A percentile compares a stretch with the other conserved stretches of the same genome.
phyloP scores from a whole-genome alignment of 2,797 vertebrate genomes.

The Acrossocheilus wenchowensis region DNA sequence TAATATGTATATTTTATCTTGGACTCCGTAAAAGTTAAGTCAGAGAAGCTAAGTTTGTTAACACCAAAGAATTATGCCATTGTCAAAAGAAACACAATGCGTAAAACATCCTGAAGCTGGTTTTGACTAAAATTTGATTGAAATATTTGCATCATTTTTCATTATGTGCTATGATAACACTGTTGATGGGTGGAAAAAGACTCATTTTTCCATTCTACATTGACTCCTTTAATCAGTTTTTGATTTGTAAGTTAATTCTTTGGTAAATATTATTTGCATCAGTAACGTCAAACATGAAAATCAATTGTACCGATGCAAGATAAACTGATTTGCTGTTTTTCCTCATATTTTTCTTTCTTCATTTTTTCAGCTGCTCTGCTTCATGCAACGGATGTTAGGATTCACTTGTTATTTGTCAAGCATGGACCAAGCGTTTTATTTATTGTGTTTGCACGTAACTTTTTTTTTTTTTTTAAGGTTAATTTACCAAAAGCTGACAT shows the following conservation, averaged over 20 bases:
- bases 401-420: conserved; percentile 69
- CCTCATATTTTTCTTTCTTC: conserved; percentile 62
- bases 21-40: not conserved
- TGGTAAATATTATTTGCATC: not conserved
- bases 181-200: conserved; percentile 13
- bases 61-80: conserved; percentile 79
- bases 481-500: not conserved
- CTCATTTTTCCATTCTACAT: not conserved
- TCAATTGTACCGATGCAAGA: conserved; percentile 55
- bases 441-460: conserved; percentile 73
- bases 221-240: not conserved
- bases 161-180: conserved; percentile 56
- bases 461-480: conserved; percentile 62
- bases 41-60: conserved; percentile 47
- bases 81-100: conserved; percentile 53
- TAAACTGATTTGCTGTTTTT: conserved; percentile 54
- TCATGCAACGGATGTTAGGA: conserved; percentile 55
- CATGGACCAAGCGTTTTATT: conserved; percentile 81
- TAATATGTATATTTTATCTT: not conserved
- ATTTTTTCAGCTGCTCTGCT: conserved; percentile 58
- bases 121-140: not conserved
- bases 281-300: not conserved
- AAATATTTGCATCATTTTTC: conserved; percentile 20
- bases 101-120: not conserved
- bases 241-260: not conserved